Evolutionary conservation across 2,888 invertebrate genomes (phyloP), one percentile per base, ranked within the genome.

Genomic region (Melanostoma scalare): DNA sequence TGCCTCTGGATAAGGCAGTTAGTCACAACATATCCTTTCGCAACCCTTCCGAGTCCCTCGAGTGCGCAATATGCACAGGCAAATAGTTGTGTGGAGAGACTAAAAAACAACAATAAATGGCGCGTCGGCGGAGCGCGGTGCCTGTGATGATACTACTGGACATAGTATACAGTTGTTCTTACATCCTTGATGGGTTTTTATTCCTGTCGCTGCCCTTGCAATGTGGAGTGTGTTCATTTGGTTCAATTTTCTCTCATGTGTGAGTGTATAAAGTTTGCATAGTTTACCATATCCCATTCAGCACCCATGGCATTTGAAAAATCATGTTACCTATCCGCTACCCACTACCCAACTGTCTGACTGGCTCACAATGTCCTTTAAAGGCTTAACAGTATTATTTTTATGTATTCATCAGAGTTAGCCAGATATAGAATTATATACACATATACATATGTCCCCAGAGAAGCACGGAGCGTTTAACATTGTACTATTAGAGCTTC

Each of bases 341-440:
- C n/a, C n/a, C n/a, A n/a, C n/a, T n/a, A n/a, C n/a, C 30, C 6
- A 8, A 8, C 30, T 58, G 30, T 50, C 56, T 50, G 40, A n/a
- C 42, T 56, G 33, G 33, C 5, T 53, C 36, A 40, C 44, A 35
- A 48, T 40, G 60, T 68, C 50, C 50, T 53, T 33, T 77, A 77
- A 82, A 52, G 68, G 68, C 33, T 82, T 73, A 69, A 73, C 73
- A 65, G 77, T 76, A 81, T 81, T 72, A 76, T 76, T 76, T 81
- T 61, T 81, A 46, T 72, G 60, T 81, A 75, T 61, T 75, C 60
- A 67, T 68, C 67, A 72, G 60, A 42, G 48, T 58, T 36, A 55
- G 38, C 50, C 5, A 20, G 40, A 8, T 9, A 40, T 40, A 4
- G n/a, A 40, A 31, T 31, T 9, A 5, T n/a, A 3, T 46, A 10